These are phyloP conservation scores for Monopis laevigella DNA, from an alignment of 2,888 invertebrate genomes.

Conservation along the genomic window DNA sequence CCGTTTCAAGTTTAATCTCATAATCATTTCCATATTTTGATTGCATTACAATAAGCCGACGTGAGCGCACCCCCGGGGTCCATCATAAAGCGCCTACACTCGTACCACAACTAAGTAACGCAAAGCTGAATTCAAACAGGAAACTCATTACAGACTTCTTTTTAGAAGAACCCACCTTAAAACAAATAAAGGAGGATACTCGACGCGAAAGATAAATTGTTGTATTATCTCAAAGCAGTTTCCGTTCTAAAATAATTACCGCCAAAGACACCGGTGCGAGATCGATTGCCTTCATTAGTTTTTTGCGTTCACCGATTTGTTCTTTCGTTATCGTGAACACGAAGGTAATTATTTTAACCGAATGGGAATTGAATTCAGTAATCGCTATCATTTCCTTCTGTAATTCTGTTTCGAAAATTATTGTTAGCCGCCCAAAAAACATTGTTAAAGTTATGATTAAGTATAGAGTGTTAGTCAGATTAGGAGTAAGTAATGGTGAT, in stretches of 20 bases:
- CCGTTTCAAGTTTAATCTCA: slow-evolving; percentile 31
- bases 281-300: slow-evolving; percentile 38
- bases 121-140: background rate
- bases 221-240: slow-evolving; percentile 39
- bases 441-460: slow-evolving; percentile 8
- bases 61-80: slow-evolving; percentile 42
- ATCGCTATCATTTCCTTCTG: slow-evolving; percentile 6
- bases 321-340: slow-evolving; percentile 18
- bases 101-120: no score
- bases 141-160: slow-evolving; percentile 1
- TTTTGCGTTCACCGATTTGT: slow-evolving; percentile 34
- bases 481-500: no score
- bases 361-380: slow-evolving; percentile 6
- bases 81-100: no score
- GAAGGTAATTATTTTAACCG: background rate
- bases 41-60: slow-evolving; percentile 48
- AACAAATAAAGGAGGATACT: slow-evolving; percentile 23
- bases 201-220: slow-evolving; percentile 36
- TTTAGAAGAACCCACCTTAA: background rate
- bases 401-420: no score
- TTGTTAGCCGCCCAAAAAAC: no score
- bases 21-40: slow-evolving; percentile 56
- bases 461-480: background rate
- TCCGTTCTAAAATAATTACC: slow-evolving; percentile 44
- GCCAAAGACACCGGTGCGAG: slow-evolving; percentile 25